Percentiles rank a stretch among this genome's conserved stretches.
These are phyloP conservation scores for Cephalotes varians DNA, from an alignment of 2,888 invertebrate genomes.

Conservation along the genomic window DNA sequence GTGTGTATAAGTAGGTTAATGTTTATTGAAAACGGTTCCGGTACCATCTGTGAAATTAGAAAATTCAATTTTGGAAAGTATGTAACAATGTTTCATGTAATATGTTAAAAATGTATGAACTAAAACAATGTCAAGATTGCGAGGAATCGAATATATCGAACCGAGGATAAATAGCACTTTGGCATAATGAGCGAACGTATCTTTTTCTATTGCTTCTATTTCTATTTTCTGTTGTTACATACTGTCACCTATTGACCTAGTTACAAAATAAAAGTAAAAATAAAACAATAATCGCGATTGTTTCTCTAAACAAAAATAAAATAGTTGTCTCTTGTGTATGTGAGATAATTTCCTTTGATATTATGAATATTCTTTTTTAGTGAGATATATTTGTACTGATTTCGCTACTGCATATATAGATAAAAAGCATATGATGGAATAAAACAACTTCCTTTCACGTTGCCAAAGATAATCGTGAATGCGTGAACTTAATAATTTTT, in stretches of 20 bases:
- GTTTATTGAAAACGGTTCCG: not conserved
- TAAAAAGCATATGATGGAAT: no score
- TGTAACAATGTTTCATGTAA: not conserved
- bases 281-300: not conserved
- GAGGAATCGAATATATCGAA: not conserved
- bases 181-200: not conserved
- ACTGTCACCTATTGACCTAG: conserved; percentile 3
- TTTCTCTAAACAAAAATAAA: not conserved
- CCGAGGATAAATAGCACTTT: not conserved
- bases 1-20: not conserved
- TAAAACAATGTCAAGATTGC: no score
- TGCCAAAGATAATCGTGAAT: not conserved
- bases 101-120: not conserved
- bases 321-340: not conserved
- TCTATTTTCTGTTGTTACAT: not conserved
- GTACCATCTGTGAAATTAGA: not conserved
- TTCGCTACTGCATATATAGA: not conserved
- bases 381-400: no score
- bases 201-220: not conserved
- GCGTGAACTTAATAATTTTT: not conserved
- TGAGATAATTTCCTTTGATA: not conserved
- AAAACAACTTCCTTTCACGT: not conserved
- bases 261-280: conserved; percentile 27
- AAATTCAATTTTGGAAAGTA: not conserved
- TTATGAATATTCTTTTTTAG: not conserved